Base-by-base conservation (phyloP, 2,888 invertebrate genomes). In the Hypolimnas misippus region DNA sequence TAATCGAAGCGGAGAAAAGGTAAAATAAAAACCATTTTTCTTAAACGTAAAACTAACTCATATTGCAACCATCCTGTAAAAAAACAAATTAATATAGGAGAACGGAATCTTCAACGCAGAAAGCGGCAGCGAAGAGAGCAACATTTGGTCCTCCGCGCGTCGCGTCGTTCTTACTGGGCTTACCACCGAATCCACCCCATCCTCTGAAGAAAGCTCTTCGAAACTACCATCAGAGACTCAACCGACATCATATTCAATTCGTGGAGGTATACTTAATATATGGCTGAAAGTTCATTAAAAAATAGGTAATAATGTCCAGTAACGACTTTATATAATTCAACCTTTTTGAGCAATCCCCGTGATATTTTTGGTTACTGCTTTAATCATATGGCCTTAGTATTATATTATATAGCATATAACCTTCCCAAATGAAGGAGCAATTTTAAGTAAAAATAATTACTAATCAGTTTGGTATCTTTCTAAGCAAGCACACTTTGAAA, bases 111-210 rank as follows among this genome's bases (percentile, higher is more conserved):
- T 70, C 81, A 1, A 62, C 82, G 1, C 86, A 89, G 14, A 81
- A 83, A 21, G 51, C 75, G 0, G 76, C 77, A 0, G 57, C 74
- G 0, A 79, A 84, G 35, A 84, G 81, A 40, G 8, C 75, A 1
- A 83, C 89, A 0, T 87, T 82, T 76, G 91, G 86, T 1, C 87
- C 87, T 0, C 89, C 90, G 0, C 78, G 84, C 2, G 79, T 88
- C 0, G 91, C 92, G 0, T 90, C 92, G 0, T 91, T 92, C 67
- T 70, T 92, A 17, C 78, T 92, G 0, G 91, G 91, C 0, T 67
- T 92, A 17, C 92, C 92, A 0, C 86, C 91, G 0, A 70, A 71
- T 0, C 86, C 84, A 0, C 87, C 92, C 7, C 87, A 91, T 70
- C 81, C 89, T 0, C 72, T 92, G 16, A 88, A 86, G 67, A 91